These are phyloP conservation scores for Carassius gibelio DNA, from an alignment of 2,113 vertebrate species.

Conservation along the genomic window DNA sequence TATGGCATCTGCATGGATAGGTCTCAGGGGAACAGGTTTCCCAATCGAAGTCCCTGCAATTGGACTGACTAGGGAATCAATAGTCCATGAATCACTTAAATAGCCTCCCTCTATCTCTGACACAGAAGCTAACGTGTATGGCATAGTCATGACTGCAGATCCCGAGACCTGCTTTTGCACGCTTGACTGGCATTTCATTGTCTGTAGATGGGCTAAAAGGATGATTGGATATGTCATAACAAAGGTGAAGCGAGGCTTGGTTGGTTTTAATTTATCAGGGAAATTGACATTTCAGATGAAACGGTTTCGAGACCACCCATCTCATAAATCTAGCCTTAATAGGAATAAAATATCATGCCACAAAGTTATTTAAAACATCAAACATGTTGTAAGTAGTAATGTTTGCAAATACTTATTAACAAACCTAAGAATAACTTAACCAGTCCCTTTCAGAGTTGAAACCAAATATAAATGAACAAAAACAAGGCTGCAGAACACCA, in stretches of 20 bases:
- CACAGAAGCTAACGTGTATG: not conserved
- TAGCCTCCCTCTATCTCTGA: not conserved
- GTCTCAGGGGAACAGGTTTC: conserved; percentile 24
- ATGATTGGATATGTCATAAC: conserved; percentile 25
- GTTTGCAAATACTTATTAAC: not conserved
- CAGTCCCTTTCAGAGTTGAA: not conserved
- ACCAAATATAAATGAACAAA: not conserved
- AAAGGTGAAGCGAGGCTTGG: not conserved
- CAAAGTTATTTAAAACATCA: not conserved
- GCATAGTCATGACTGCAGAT: conserved; percentile 5
- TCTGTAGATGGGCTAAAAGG: conserved; percentile 9
- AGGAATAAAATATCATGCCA: not conserved
- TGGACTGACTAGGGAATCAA: conserved; percentile 31
- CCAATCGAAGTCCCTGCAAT: not conserved
- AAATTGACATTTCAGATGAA: not conserved
- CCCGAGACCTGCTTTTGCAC: not conserved
- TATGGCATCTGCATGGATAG: conserved; percentile 33
- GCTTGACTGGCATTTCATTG: not conserved
- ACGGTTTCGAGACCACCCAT: not conserved
- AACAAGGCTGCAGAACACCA: not conserved
- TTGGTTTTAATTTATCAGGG: conserved; percentile 8
- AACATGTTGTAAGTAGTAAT: not conserved
- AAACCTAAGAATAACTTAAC: not conserved
- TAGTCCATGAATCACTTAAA: conserved; percentile 38
- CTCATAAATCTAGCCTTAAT: not conserved